Base-by-base conservation (phyloP, 2,797 vertebrate species). In the Typhlichthys subterraneus region DNA sequence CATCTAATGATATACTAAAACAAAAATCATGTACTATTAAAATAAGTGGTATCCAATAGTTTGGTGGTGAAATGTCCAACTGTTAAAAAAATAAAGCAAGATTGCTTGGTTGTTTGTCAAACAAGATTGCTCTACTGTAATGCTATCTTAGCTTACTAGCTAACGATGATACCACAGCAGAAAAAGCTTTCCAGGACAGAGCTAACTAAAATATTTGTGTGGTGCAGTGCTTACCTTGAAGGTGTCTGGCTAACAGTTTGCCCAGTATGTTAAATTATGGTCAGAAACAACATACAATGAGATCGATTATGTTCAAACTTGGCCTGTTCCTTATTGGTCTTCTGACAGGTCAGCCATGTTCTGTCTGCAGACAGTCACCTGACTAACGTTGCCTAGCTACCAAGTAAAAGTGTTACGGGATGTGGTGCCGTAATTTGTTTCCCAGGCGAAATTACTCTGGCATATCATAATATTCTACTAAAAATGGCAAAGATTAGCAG, bases 331-430 rank as follows among this genome's bases (percentile, higher is more conserved):
- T 93, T 85, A 91, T 85, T 87, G 84, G 84, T 86, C 88, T 87
- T 90, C 88, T 91, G 86, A 91, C 89, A 91, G 87, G 64, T 91
- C 90, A 77, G 89, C 91, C 92, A 93, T 93, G 86, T 93, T 92
- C 87, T 73, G 86, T 88, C 84, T 90, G 88, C 88, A 85, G 83
- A 84, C 86, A 87, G 85, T 94, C 92, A 94, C 90, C 92, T 94
- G 93, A 94, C 89, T 79, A 3, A 6, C 65, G 90, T 93, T 86
- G 87, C 90, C 52, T 80, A 78, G 93, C 85, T 84, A 89, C 87
- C 48, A 12, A 14, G 59, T 29, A 63, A 80, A 81, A 84, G 81
- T 77, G 77, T 80, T 80, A 78, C 79, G 80, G 78, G 68, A 70
- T 38, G 38, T 42, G 38, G 9, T 42, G 38, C 38, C 38, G 8